Base-by-base conservation (phyloP, 2,113 vertebrate species). In the Apistogramma diplotaenia region DNA sequence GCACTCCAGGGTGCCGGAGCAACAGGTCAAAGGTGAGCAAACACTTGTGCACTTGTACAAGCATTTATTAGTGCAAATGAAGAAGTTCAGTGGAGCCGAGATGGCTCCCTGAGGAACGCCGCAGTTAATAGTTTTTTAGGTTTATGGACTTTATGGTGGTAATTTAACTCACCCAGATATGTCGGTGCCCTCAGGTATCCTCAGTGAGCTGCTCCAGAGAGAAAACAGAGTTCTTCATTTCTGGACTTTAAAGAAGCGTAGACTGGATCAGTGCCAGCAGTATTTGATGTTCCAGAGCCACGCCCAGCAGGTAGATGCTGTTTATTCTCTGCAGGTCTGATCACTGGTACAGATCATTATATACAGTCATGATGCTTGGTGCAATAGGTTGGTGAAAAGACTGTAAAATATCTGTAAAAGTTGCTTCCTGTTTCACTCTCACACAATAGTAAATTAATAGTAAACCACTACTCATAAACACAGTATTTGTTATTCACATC, bases 211-310 rank as follows among this genome's bases (percentile, higher is more conserved):
- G 79, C 93, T 99, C 4, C 98, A 99, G 95, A 97, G 98, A 54
- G 98, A 99, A 80, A 99, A 99, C 76, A 93, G 97, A 1, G 98
- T 99, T 49, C 95, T 99, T 76, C 98, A 99, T 76, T 99, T 99
- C 93, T 99, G 98, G 98, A 99, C 98, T 31, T 75, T 99, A 92
- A 99, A 99, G 93, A 99, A 99, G 84, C 91, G 97, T 3, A 93
- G 98, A 27, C 94, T 99, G 91, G 98, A 99, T 78, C 98, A 99
- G 80, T 99, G 98, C 91, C 98, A 99, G 89, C 98, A 99, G 62
- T 99, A 97, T 0, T 95, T 99, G 90, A 96, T 99, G 91, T 99
- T 99, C 85, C 98, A 99, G 81, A 97, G 95, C 85, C 99, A 98
- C n/a, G 96, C 97, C 74, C 99, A 97, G 79, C 98, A 99, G 97